Evolutionary conservation across 30 jellyfish, hydroid and myxozoan genomes (phyloP).

Genomic region (Phacellophora camtschatica): DNA sequence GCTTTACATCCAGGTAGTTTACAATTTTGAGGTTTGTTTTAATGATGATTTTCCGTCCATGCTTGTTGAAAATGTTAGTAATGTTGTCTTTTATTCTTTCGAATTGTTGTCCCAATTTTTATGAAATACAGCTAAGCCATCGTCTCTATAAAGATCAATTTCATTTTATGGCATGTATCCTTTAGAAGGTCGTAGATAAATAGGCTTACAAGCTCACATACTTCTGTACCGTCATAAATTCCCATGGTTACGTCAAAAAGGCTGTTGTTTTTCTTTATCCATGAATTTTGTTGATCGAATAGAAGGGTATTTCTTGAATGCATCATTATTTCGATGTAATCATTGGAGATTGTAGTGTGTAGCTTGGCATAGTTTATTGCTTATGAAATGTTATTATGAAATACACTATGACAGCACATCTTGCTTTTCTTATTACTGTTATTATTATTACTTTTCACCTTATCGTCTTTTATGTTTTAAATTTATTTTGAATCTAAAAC

Average conservation of each 20-base stretch:
- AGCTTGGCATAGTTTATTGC: conserved; percentile 17
- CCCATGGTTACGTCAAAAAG: conserved; percentile 71
- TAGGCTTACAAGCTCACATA: conserved; percentile 57
- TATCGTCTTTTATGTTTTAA: too few relatives aligned
- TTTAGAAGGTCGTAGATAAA: conserved; percentile 20
- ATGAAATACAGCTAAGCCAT: conserved; percentile 47
- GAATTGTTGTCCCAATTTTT: conserved; percentile 67
- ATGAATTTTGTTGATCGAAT: conserved; percentile 28
- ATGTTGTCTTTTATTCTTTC: conserved; percentile 61
- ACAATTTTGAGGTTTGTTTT: too few relatives aligned
- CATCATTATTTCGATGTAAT: conserved; percentile 18
- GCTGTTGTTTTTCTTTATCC: too few relatives aligned
- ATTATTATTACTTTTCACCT: too few relatives aligned
- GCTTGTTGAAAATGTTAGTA: conserved; percentile 21
- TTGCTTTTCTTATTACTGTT: too few relatives aligned
- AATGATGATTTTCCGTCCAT: conserved; percentile 57
- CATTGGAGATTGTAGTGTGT: conserved; percentile 13
- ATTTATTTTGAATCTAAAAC: too few relatives aligned
- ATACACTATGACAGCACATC: too few relatives aligned
- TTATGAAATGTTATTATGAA: too few relatives aligned
- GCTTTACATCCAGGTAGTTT: too few relatives aligned
- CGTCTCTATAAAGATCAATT: conserved; percentile 54
- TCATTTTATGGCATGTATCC: background rate
- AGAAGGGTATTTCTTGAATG: conserved; percentile 67
- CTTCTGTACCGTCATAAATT: conserved; percentile 2